Conservation (phyloP, 2,888 invertebrate genomes). For the Opisthograptis luteolata region DNA sequence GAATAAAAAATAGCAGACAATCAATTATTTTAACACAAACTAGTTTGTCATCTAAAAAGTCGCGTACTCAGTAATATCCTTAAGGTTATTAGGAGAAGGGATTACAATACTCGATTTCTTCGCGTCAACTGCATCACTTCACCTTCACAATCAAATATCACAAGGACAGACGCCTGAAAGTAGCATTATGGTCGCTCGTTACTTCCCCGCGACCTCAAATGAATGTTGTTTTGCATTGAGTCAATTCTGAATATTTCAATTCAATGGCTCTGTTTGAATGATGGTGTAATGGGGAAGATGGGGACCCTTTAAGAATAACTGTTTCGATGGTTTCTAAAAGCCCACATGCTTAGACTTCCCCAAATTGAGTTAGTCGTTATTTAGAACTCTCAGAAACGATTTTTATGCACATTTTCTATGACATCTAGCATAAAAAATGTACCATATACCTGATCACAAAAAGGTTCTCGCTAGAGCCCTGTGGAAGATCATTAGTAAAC, state of each 20-base stretch:
- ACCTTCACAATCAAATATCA: slow-evolving; percentile 55
- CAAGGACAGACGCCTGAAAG: slow-evolving; percentile 57
- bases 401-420: too few species aligned
- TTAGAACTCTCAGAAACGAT: too few species aligned
- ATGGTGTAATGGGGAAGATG: slow-evolving; percentile 3
- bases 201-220: slow-evolving; percentile 56
- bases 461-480: neutral
- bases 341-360: too few species aligned
- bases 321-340: neutral
- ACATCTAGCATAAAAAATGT: neutral
- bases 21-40: too few species aligned
- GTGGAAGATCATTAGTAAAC: slow-evolving; percentile 6
- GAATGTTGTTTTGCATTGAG: slow-evolving; percentile 27
- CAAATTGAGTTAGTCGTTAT: too few species aligned
- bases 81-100: slow-evolving; percentile 48
- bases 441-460: neutral
- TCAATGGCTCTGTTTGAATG: slow-evolving; percentile 10
- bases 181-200: slow-evolving; percentile 42
- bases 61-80: too few species aligned
- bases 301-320: slow-evolving; percentile 1
- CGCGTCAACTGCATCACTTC: slow-evolving; percentile 40
- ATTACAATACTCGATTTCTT: slow-evolving; percentile 37
- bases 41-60: too few species aligned
- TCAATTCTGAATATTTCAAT: slow-evolving; percentile 20
- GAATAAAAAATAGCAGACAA: too few species aligned